phyloP scores from a whole-genome alignment of 2,113 vertebrate genomes.

The Mohoua ochrocephala region DNA sequence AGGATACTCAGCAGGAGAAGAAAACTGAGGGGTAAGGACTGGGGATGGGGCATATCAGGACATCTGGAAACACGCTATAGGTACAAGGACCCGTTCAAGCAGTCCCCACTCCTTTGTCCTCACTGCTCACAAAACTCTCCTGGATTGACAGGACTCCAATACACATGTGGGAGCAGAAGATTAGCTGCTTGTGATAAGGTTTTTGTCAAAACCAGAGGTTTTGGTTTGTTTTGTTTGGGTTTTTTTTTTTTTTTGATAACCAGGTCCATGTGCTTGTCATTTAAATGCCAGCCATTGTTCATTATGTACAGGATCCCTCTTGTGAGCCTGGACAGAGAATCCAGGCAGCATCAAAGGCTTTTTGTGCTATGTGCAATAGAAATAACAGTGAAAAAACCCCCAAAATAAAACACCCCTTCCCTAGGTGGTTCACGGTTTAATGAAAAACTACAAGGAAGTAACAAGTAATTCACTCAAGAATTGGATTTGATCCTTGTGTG shows the following conservation, averaged over 20 bases:
- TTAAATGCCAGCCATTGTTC: background rate
- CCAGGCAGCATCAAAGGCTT: background rate
- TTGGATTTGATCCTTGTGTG: background rate
- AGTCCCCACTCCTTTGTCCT: background rate
- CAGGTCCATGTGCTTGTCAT: background rate
- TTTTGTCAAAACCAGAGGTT: background rate
- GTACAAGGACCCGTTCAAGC: background rate
- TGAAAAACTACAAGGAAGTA: background rate
- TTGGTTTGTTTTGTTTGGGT: background rate
- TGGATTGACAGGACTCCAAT: accelerated
- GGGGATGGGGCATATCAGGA: background rate
- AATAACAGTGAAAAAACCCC: background rate
- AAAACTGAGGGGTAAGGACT: background rate
- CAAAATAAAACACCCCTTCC: background rate
- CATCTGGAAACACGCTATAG: background rate
- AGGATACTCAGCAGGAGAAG: background rate
- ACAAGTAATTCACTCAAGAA: background rate
- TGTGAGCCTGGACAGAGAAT: background rate
- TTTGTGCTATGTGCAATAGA: background rate
- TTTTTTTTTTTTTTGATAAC: background rate
- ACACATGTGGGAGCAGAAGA: background rate
- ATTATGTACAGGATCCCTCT: background rate
- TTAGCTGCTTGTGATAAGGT: background rate
- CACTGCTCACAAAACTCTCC: background rate
- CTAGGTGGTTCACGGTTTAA: background rate